Evolutionary conservation across 2,113 vertebrate genomes (phyloP).

Genomic region (Pseudorhombus dupliciocellatus): DNA sequence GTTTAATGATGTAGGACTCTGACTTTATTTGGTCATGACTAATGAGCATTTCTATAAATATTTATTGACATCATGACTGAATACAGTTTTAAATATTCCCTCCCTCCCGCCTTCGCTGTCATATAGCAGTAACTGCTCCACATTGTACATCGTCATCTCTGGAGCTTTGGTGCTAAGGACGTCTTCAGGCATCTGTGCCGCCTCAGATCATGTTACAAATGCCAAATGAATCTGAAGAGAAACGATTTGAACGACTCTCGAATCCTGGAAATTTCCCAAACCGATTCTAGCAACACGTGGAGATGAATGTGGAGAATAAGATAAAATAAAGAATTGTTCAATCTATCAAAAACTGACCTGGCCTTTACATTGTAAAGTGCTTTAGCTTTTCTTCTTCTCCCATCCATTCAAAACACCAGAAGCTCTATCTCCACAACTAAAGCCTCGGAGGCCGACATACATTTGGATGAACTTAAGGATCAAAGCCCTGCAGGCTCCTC

Average conservation of each 20-base stretch:
- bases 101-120: conserved; percentile 1
- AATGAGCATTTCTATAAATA: conserved; percentile 39
- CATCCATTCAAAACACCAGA: not conserved
- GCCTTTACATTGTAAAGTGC: conserved; percentile 36
- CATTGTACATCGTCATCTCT: conserved; percentile 32
- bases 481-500: not conserved
- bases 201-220: conserved; percentile 61
- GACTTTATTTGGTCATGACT: conserved; percentile 20
- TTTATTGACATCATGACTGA: conserved; percentile 59
- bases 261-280: conserved; percentile 18
- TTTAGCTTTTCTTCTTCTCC: conserved; percentile 4
- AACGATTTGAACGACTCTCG: conserved; percentile 3
- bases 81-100: conserved; percentile 17
- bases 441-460: no score
- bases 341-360: not conserved
- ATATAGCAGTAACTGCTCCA: not conserved
- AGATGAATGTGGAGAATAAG: conserved; percentile 20
- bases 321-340: conserved; percentile 36
- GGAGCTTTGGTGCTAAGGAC: conserved; percentile 79
- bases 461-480: not conserved
- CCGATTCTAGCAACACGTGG: conserved; percentile 15
- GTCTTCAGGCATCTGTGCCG: conserved; percentile 52
- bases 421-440: no score
- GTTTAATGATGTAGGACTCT: conserved; percentile 31
- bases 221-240: conserved; percentile 73